Base-by-base conservation (phyloP, 2,888 invertebrate species). In the Pasiphila rectangulata region DNA sequence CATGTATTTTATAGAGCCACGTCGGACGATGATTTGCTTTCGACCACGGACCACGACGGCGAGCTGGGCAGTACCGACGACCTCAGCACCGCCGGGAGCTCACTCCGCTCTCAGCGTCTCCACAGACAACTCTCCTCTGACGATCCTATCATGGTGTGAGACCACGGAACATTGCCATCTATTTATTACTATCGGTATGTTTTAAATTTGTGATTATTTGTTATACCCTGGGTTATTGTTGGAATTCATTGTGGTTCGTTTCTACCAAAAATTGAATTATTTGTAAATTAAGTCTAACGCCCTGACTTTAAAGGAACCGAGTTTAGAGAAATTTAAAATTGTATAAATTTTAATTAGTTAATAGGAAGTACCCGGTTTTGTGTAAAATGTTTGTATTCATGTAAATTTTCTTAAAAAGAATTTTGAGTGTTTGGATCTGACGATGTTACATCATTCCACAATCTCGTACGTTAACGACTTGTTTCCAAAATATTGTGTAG, bases 11-110 rank as follows among this genome's bases (percentile, higher is more conserved):
- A 9, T 69, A 92, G 95, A 61, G 93, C 95, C 27, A 94, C 94
- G 35, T 96, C 96, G 0, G 96, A 97, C 78, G 97, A 97, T 76
- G 97, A 97, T 80, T 90, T 96, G 72, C 87, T 96, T 36, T 92
- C 90, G 68, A 92, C 75, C 25, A 95, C 95, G 15, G 95, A 95
- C 79, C 91, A 94, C 63, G 95, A 95, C 72, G 95, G 95, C 59
- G 94, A 91, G 65, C 83, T 90, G 61, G 91, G 91, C 51, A 92
- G 92, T 75, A 84, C 91, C 24, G 93, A 93, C 73, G 93, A 93
- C 80, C 79, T 89, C 25, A 87, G 85, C 67, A 68, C 79, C 16
- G 76, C 75, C 54, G 76, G 75, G 21, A 60, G 77, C 5, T 74
- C 82, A 9, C 68, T 80, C 40, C 79, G 83, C 46, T 79, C 84